Evolutionary conservation across 2,888 invertebrate genomes (phyloP).

Genomic region (Pyrrhia umbra): DNA sequence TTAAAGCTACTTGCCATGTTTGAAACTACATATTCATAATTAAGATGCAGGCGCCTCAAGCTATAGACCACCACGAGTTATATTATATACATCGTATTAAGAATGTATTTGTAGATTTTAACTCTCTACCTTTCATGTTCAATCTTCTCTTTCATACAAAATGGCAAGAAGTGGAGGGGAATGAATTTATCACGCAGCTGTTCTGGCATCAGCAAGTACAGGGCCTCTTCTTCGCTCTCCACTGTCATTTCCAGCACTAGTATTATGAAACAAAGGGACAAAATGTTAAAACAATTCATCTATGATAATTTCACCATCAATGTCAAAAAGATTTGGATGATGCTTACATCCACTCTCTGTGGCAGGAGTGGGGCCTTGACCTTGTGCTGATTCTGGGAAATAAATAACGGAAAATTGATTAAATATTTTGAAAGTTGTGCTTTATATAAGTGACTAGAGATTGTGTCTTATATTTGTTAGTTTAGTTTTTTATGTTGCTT

Average conservation of each 20-base stretch:
- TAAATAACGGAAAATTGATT: neutral
- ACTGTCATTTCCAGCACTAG: conserved; percentile 74
- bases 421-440: no score
- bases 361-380: conserved; percentile 75
- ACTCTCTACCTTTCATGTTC: conserved; percentile 70
- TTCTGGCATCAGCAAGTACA: conserved; percentile 78
- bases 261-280: neutral
- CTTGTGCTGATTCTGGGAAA: conserved; percentile 34
- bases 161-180: conserved; percentile 75
- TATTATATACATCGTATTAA: no score
- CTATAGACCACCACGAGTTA: no score
- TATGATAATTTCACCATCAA: no score
- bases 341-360: conserved; percentile 76
- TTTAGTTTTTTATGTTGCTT: no score
- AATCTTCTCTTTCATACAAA: conserved; percentile 75
- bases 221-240: conserved; percentile 76
- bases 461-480: no score
- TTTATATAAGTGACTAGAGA: no score
- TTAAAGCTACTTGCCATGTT: no score
- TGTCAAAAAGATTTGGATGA: no score
- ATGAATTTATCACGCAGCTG: conserved; percentile 80
- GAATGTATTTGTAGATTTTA: no score
- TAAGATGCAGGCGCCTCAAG: no score
- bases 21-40: no score
- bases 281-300: neutral